Conservation (phyloP, 2,797 vertebrate species). For the Molossus alvarezi region DNA sequence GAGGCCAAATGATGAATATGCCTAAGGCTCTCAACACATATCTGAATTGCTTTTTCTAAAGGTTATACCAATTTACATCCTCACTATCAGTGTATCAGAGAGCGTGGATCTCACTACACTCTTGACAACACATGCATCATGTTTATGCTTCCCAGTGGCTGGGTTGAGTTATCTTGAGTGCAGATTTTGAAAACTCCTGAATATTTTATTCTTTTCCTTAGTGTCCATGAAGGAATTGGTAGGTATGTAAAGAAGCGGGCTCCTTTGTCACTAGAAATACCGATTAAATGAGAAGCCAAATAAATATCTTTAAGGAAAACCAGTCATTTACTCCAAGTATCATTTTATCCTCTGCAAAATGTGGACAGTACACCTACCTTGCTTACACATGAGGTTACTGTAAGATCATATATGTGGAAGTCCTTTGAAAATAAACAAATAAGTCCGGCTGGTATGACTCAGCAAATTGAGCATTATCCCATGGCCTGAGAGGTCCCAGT, state of each 20-base stretch:
- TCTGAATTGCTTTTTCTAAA: conserved; percentile 4
- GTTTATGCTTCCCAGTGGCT: background rate
- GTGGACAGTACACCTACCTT: background rate
- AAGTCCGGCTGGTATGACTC: background rate
- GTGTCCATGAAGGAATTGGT: background rate
- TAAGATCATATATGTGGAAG: background rate
- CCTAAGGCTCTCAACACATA: background rate
- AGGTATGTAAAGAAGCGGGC: background rate
- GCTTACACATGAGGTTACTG: background rate
- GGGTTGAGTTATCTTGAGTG: background rate
- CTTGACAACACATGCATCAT: background rate
- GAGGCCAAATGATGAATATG: background rate
- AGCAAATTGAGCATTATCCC: too few relatives aligned
- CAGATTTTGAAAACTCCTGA: background rate
- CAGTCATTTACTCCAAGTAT: background rate
- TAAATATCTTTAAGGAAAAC: background rate
- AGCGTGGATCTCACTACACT: background rate
- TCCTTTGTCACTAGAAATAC: background rate
- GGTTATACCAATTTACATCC: background rate
- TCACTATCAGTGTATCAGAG: background rate
- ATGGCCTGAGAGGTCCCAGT: too few relatives aligned
- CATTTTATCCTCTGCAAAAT: conserved; percentile 33
- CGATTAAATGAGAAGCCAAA: background rate
- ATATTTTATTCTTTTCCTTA: background rate
- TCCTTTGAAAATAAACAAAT: background rate